Base-by-base conservation (phyloP, 2,888 invertebrate species). In the Hyposoter didymator region DNA sequence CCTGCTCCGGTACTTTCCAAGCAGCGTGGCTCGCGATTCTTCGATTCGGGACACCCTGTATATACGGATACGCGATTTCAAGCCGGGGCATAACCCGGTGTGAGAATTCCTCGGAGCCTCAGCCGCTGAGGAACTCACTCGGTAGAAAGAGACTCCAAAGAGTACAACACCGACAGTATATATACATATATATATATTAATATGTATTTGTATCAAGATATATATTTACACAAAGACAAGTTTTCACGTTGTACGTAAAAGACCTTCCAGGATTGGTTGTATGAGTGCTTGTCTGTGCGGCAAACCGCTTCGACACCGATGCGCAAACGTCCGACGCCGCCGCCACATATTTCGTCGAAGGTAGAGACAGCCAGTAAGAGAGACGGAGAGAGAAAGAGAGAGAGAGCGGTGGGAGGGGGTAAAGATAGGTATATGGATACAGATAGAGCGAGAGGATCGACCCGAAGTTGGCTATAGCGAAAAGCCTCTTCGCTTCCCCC, bases 231-330 rank as follows among this genome's bases (percentile, higher is more conserved):
- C 59, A 28, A 28, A 59, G 28, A 59, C 28, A 39, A 22, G 22
- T 52, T 81, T 64, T 66, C 62, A 69, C 74, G 43, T 47, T 67
- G 43, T 64, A 76, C 62, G 72, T 66, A 45, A 74, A 84, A 74
- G 83, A 79, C 74, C 74, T 67, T 84, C 78, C 62, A 67, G 32
- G 45, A 55, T 55, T 64, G 19, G 55, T 43, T 8, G 47, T 75
- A 45, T 82, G 43, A 73, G 49, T 47, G 76, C 73, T 52, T 12
- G 81, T 84, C 73, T 73, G 84, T 85, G 86, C 66, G 82, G 84
- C 81, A 81, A 87, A 86, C 85, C 85, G 82, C 88, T 86, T 82
- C 81, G 86, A 87, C 87, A 81, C 85, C 85, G 87, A 87, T 87
- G 88, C 87, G 85, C 87, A 85, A 86, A 82, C 86, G 81, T 86